These are phyloP conservation scores for Drosophila triauraria DNA, from an alignment of 1,140 invertebrate species.

Conservation along the genomic window DNA sequence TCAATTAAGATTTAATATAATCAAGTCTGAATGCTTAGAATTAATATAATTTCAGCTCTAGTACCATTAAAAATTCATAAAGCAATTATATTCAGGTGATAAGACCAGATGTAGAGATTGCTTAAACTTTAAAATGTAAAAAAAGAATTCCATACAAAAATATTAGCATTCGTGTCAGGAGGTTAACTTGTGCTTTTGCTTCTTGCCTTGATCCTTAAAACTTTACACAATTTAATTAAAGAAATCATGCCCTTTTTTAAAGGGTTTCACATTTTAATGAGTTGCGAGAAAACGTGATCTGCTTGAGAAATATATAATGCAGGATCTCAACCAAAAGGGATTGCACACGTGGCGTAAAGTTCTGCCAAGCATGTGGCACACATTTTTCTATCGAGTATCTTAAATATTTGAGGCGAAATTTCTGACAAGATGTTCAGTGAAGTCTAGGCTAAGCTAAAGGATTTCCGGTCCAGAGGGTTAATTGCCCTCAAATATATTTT, in stretches of 20 bases:
- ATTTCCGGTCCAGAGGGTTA: constrained; percentile 10
- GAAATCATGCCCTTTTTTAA: constrained; percentile 16
- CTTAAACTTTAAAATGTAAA: neutral
- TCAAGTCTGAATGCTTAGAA: neutral
- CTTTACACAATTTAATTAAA: constrained; percentile 29
- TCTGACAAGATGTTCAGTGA: neutral
- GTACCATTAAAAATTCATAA: neutral
- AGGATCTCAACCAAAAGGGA: constrained; percentile 1
- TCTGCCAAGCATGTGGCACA: neutral
- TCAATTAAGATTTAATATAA: too few species aligned
- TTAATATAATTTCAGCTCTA: too few species aligned
- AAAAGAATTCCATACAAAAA: neutral
- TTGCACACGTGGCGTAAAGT: constrained; percentile 1
- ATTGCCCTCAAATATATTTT: constrained; percentile 22
- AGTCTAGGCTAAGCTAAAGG: neutral
- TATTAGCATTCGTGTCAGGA: neutral
- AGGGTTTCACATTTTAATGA: constrained; percentile 22
- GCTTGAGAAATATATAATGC: constrained; percentile 11
- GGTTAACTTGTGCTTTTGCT: neutral
- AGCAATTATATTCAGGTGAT: neutral
- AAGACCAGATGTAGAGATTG: neutral
- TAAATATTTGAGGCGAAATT: neutral
- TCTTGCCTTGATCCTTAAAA: constrained; percentile 5
- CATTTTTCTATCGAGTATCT: neutral
- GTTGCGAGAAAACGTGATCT: constrained; percentile 25